phyloP scores from a whole-genome alignment of 2,113 vertebrate genomes.

The Pelodiscus sinensis region DNA sequence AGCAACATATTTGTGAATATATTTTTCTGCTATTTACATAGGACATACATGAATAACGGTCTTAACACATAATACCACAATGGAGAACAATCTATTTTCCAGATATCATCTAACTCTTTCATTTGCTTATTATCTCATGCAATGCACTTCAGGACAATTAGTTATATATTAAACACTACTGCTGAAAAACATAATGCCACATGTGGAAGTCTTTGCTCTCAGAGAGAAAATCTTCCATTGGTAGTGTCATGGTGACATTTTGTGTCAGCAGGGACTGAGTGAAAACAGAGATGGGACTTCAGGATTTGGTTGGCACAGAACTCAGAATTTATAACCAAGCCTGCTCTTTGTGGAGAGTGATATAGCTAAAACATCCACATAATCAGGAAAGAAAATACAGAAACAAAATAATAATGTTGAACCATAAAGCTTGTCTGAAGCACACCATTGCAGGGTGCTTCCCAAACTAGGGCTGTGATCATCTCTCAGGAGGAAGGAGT shows the following conservation, averaged over 20 bases:
- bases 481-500: not conserved
- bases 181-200: accelerated
- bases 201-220: accelerated
- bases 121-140: not conserved
- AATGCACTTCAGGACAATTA: accelerated
- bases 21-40: accelerated
- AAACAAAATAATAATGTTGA: not conserved
- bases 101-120: not conserved
- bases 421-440: not conserved
- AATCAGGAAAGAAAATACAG: not conserved
- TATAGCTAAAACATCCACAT: not conserved
- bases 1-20: accelerated
- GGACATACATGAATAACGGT: not conserved
- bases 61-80: not conserved
- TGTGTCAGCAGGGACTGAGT: not conserved
- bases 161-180: not conserved
- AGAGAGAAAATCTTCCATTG: accelerated
- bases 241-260: not conserved
- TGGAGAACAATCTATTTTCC: not conserved
- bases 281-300: not conserved
- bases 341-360: not conserved
- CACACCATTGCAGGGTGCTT: not conserved
- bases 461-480: not conserved
- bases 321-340: not conserved
- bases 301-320: not conserved